phyloP scores from a whole-genome alignment of 1,140 invertebrate genomes.

The Campodea augens region DNA sequence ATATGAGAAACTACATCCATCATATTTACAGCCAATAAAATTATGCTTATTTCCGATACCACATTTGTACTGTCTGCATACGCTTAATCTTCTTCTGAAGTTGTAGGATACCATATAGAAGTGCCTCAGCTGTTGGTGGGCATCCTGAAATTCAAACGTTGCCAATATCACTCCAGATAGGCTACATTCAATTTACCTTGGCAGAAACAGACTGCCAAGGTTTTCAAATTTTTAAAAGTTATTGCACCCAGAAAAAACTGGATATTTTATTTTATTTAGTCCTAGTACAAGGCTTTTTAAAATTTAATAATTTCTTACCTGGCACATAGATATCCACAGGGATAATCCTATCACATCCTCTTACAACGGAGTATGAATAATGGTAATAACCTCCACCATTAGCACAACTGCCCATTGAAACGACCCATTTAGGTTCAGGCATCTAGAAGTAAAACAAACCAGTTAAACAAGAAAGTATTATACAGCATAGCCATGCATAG shows the following conservation, averaged over 20 bases:
- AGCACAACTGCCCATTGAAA: constrained; percentile 98
- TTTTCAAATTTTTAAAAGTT: too few relatives aligned
- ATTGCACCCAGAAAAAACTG: too few relatives aligned
- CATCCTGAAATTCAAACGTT: constrained; percentile 35
- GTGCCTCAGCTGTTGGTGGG: constrained; percentile 91
- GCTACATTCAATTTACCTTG: too few relatives aligned
- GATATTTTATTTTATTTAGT: too few relatives aligned
- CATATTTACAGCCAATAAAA: too few relatives aligned
- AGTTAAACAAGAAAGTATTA: too few relatives aligned
- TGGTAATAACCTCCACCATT: constrained; percentile 99
- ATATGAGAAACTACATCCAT: too few relatives aligned
- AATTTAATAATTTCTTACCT: too few relatives aligned
- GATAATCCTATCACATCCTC: constrained; percentile 93
- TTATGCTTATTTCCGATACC: constrained; percentile 64
- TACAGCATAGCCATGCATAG: too few relatives aligned
- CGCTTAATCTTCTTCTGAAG: constrained; percentile 93
- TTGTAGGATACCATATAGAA: constrained; percentile 85
- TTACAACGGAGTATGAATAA: constrained; percentile 93
- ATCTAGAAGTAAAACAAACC: constrained; percentile 37
- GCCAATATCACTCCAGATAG: too few relatives aligned
- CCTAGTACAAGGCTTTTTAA: too few relatives aligned
- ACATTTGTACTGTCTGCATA: constrained; percentile 60
- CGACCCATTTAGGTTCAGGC: constrained; percentile 89
- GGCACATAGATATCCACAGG: constrained; percentile 99
- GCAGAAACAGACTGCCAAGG: too few relatives aligned